Evolutionary conservation across 92 coral and sea anemone species (phyloP).

Genomic region (Nematostella vectensis): DNA sequence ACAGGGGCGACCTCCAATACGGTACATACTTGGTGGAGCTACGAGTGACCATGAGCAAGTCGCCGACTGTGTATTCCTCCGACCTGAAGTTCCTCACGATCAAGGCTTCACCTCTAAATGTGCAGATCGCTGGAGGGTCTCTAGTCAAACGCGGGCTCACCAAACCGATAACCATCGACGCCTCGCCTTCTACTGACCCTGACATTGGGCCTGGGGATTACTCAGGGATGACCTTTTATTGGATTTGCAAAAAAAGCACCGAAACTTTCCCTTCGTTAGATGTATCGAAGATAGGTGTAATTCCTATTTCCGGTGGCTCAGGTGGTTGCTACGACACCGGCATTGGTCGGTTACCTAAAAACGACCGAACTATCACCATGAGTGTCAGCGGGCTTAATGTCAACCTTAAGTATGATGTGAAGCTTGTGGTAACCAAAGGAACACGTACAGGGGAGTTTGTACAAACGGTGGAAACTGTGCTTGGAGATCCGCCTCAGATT

Average conservation of each 20-base stretch:
- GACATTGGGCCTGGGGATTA: constrained; percentile 49
- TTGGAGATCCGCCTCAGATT: constrained; percentile 58
- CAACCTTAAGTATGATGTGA: constrained; percentile 23
- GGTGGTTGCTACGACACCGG: constrained; percentile 88
- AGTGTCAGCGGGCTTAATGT: constrained; percentile 34
- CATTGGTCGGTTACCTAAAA: constrained; percentile 41
- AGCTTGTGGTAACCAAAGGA: constrained; percentile 39
- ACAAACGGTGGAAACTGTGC: constrained; percentile 48
- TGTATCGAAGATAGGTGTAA: constrained; percentile 16
- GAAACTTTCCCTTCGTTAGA: constrained; percentile 31
- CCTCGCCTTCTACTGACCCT: constrained; percentile 54
- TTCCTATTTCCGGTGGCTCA: constrained; percentile 6
- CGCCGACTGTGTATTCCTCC: constrained; percentile 5
- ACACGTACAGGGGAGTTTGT: constrained; percentile 19
- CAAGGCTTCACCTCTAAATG: constrained; percentile 33
- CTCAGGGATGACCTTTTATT: constrained; percentile 44
- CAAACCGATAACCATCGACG: constrained; percentile 27
- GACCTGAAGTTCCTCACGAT: constrained; percentile 44
- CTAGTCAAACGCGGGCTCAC: constrained; percentile 45
- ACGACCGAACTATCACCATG: constrained; percentile 8
- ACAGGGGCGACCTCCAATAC: constrained; percentile 30
- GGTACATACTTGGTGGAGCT: constrained; percentile 45
- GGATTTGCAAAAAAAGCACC: constrained; percentile 54
- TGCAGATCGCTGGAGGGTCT: constrained; percentile 56
- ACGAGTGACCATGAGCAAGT: constrained; percentile 30